Evolutionary conservation across 1,140 invertebrate species (phyloP), one percentile per base, ranked within the genome.

Genomic region (Aphaenogaster ashmeadi): DNA sequence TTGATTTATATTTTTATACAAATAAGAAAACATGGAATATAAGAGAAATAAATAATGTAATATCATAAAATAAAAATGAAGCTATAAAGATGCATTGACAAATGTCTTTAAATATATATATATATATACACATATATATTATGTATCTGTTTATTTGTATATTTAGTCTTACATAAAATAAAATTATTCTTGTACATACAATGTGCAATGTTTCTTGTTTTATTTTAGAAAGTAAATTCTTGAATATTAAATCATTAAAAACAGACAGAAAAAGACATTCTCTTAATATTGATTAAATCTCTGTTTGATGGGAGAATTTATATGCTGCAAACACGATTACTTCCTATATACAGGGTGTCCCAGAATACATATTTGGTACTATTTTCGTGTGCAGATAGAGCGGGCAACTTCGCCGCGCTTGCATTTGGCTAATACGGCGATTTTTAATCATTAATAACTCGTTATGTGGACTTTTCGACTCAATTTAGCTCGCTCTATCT

Each of bases 1-100:
- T 56, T 83, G 41, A 77, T 36, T 84, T 86, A 80, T 86, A 88
- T 87, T 89, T 86, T 89, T 58, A 54, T 88, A 77, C 33, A 38
- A 54, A 54, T n/a, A 52, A 33, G 52, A 41, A 41, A 66, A 66
- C 21, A 2, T 58, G 3, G 2, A 18, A 36, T 60, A 33, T 60
- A 60, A 0, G 7, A 64, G 38, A 8, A 33, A 3, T 50, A 8
- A n/a, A 27, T 60, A 60, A 60, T 60, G 21, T 60, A 27, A 13
- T 27, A 56, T 56, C 7, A 50, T n/a, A 50, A 13, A 56, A 56
- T n/a, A 56, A 50, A 13, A 56, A 56, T n/a, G 21, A 56, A 21
- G 54, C n/a, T 56, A 21, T n/a, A 21, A 50, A 50, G 13, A 50
- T 27, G 2, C 18, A 13, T 54, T 18, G 5, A 54, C 5, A 54